phyloP scores from a whole-genome alignment of 1,140 invertebrate genomes.

The Solen grandis region DNA sequence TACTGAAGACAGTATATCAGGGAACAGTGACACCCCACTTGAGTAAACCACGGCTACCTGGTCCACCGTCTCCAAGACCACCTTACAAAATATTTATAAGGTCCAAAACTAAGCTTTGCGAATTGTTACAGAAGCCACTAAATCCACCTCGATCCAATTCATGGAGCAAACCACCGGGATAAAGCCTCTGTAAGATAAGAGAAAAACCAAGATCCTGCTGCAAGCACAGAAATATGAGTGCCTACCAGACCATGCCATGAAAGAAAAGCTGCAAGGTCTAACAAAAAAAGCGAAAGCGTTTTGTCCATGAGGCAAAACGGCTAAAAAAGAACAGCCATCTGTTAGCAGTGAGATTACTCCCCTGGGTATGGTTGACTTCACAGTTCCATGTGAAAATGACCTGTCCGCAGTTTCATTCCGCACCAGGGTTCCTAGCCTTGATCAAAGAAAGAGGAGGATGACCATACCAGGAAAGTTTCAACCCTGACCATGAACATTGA shows the following conservation, averaged over 20 bases:
- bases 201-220: conserved; percentile 22
- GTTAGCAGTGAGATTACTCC: not conserved
- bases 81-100: conserved; percentile 8
- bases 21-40: conserved; percentile 34
- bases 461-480: too few species aligned
- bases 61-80: too few species aligned
- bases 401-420: too few species aligned
- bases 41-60: conserved; percentile 47
- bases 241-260: not conserved
- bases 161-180: conserved; percentile 20
- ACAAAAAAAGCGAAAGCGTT: conserved; percentile 4
- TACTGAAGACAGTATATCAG: too few species aligned
- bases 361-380: too few species aligned
- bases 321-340: conserved; percentile 1
- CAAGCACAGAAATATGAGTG: too few species aligned
- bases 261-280: conserved; percentile 2
- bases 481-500: too few species aligned
- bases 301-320: conserved; percentile 6
- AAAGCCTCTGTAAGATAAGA: conserved; percentile 6
- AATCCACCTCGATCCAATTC: too few species aligned
- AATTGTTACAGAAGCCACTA: conserved; percentile 36
- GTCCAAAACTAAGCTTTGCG: too few species aligned
- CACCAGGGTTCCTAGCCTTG: too few species aligned
- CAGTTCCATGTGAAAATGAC: not conserved
- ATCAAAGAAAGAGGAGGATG: too few species aligned